phyloP scores from a whole-genome alignment of 1,140 invertebrate genomes.

The Drosophila ohnishii region DNA sequence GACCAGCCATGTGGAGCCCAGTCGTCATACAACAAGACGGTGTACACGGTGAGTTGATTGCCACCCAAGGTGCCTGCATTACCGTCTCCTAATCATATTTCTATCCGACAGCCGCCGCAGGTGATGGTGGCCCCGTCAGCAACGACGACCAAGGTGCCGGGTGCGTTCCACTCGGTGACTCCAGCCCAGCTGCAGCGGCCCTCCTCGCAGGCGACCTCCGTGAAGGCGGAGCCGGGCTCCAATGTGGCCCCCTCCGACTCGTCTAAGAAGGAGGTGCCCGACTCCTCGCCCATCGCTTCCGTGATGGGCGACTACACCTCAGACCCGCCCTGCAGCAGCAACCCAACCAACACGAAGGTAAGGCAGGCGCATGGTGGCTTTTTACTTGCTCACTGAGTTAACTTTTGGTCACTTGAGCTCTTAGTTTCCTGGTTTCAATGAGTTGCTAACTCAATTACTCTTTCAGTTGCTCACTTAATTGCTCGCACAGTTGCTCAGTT shows the following conservation, averaged over 20 bases:
- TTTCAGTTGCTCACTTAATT: too few species aligned
- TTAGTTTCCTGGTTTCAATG: too few species aligned
- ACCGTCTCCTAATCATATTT: not conserved
- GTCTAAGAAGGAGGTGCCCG: slow-evolving; percentile 84
- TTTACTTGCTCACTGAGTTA: too few species aligned
- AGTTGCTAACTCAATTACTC: too few species aligned
- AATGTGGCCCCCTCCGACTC: slow-evolving; percentile 84
- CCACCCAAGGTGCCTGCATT: not conserved
- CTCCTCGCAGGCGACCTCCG: slow-evolving; percentile 85
- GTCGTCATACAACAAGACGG: slow-evolving; percentile 41
- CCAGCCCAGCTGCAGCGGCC: slow-evolving; percentile 82
- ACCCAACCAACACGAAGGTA: slow-evolving; percentile 48
- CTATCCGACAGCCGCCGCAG: slow-evolving; percentile 43
- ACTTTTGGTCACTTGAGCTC: too few species aligned
- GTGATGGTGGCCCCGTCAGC: slow-evolving; percentile 47
- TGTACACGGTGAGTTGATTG: slow-evolving; percentile 46
- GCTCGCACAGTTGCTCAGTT: too few species aligned
- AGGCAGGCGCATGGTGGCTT: not conserved
- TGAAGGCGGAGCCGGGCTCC: slow-evolving; percentile 87
- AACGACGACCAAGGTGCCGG: slow-evolving; percentile 48
- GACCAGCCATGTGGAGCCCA: slow-evolving; percentile 39
- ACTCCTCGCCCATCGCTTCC: slow-evolving; percentile 83
- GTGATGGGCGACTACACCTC: slow-evolving; percentile 64
- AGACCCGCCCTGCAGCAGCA: slow-evolving; percentile 49
- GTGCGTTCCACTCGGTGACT: slow-evolving; percentile 75